Evolutionary conservation across 1,140 invertebrate species (phyloP), one percentile per base, ranked within the genome.

Genomic region (Drosophila varians): DNA sequence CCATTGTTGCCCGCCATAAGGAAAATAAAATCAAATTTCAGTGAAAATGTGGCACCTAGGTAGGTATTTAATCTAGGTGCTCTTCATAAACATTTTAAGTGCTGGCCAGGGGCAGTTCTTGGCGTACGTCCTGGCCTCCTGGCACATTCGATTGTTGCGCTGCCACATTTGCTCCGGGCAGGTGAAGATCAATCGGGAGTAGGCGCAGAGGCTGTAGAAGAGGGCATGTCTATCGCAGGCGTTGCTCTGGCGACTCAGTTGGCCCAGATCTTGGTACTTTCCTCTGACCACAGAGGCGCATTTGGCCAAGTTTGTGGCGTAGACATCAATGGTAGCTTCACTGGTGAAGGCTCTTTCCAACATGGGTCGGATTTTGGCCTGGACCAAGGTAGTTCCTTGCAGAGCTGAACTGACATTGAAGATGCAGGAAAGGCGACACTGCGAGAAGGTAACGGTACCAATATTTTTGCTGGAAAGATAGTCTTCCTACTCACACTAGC

Each of bases 361-460:
- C 77, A 87, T 86, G 14, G 80, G 73, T 18, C 80, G 58, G 8
- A 86, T 23, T 0, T 51, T 57, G 1, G 1, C 23, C 0, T 69
- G 31, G 11, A 58, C 52, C 1, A 86, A 49, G 3, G 48, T 48
- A 7, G 31, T 66, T n/a, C 69, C 73, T 5, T 74, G 56, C 48
- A 86, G 21, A 5, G 57, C 60, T 5, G 28, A 52, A 3, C 62
- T 77, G 8, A 34, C 74, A 66, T 86, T 86, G 19, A 86, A 86
- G 8, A 87, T 77, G 60, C 82, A 86, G 1, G 46, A 73, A n/a
- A 86, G 38, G 3, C 82, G 82, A 31, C 82, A 86, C 82, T 86
- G 19, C n/a, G 34, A 2, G 3, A 28, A 6, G 4, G 8, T 3
- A 6, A 2, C 1, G 0, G 6, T 4, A 0, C 5, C 14, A 4